A percentile compares a stretch with the other conserved stretches of the same genome.
These are phyloP conservation scores for Hyphantria cunea DNA, from an alignment of 1,140 invertebrate genomes.

Conservation along the genomic window DNA sequence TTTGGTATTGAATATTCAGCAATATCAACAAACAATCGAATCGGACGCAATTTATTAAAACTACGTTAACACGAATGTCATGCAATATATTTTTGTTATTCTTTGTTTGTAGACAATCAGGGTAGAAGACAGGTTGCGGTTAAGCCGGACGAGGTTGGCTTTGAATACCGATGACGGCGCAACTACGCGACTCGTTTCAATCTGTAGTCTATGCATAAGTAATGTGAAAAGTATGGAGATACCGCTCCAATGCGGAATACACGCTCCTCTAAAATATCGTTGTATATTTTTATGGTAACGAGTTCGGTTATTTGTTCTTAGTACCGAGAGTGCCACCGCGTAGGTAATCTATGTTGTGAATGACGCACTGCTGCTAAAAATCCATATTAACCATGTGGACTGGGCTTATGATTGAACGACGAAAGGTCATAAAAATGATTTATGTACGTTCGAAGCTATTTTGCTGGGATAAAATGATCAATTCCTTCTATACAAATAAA, in stretches of 20 bases:
- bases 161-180: conserved; percentile 74
- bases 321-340: conserved; percentile 30
- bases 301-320: conserved; percentile 62
- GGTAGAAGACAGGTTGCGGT: conserved; percentile 60
- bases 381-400: no score
- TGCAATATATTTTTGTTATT: conserved; percentile 24
- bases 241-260: conserved; percentile 55
- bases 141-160: conserved; percentile 52
- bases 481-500: no score
- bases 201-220: conserved; percentile 80
- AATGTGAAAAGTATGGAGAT: conserved; percentile 77
- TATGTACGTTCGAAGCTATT: background rate
- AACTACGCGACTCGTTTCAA: conserved; percentile 72
- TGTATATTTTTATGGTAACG: conserved; percentile 68
- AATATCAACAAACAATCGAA: conserved; percentile 10
- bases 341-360: conserved; percentile 22
- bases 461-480: background rate
- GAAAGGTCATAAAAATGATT: background rate
- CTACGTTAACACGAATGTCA: conserved; percentile 15
- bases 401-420: background rate
- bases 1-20: conserved; percentile 7
- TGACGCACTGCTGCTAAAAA: background rate
- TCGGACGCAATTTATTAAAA: conserved; percentile 21
- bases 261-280: conserved; percentile 64
- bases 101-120: conserved; percentile 41